phyloP scores from a whole-genome alignment of 2,888 invertebrate species.

The Eudasyphora cyanicolor region DNA sequence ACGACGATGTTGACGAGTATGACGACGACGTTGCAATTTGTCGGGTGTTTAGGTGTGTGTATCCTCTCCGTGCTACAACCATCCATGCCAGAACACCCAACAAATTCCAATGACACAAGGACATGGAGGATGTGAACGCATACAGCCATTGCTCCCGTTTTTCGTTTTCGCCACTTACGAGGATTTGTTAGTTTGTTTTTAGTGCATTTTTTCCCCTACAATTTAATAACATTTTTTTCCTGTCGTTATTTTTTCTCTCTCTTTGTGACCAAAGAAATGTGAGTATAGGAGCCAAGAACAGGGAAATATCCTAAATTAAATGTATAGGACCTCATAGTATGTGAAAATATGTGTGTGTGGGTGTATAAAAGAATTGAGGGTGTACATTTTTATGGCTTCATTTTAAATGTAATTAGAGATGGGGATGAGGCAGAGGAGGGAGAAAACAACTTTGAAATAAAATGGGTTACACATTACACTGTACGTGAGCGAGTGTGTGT shows the following conservation, averaged over 20 bases:
- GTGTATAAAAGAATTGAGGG: background rate
- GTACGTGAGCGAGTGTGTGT: no score
- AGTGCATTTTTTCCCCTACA: constrained; percentile 4
- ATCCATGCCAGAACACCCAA: background rate
- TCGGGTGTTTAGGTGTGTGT: no score
- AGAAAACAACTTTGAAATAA: background rate
- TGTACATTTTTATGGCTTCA: constrained; percentile 9
- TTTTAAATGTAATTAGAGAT: constrained; percentile 27
- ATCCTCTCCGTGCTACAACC: no score
- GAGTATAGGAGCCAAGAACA: background rate
- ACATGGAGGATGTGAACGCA: background rate
- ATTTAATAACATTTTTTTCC: constrained; percentile 17
- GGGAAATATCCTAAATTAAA: constrained; percentile 6
- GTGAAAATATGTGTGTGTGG: background rate
- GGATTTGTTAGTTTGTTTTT: constrained; percentile 13
- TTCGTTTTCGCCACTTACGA: no score
- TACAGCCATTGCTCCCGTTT: no score
- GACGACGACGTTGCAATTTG: background rate
- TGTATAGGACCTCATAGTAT: background rate
- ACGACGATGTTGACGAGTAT: background rate
- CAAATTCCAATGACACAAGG: background rate
- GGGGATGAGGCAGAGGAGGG: background rate
- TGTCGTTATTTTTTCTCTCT: background rate
- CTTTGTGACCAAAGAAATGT: background rate
- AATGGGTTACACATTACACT: constrained; percentile 15